phyloP scores from a whole-genome alignment of 2,113 vertebrate species.

The Kryptolebias marmoratus region DNA sequence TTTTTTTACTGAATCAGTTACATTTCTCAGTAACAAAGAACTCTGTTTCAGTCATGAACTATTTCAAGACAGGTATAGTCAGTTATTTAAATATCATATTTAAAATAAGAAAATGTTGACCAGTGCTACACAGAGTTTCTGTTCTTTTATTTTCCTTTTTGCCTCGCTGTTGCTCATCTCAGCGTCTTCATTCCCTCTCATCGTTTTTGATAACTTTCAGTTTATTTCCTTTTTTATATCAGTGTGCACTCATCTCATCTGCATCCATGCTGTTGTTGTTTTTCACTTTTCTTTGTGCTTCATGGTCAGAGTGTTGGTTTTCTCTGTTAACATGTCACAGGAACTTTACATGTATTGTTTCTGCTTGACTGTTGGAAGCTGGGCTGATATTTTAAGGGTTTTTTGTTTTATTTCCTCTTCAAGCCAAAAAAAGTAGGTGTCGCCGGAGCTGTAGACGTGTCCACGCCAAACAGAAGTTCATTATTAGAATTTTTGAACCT shows the following conservation, averaged over 20 bases:
- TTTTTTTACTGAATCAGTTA: conserved; percentile 3
- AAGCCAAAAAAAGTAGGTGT: background rate
- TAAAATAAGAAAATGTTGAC: background rate
- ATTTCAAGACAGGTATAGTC: background rate
- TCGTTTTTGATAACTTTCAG: background rate
- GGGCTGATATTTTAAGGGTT: background rate
- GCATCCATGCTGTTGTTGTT: background rate
- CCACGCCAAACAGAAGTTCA: background rate
- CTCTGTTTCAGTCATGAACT: background rate
- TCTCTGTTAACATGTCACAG: background rate
- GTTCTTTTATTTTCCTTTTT: conserved; percentile 8
- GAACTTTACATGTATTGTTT: background rate
- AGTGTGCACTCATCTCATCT: background rate
- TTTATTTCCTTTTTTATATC: conserved; percentile 5
- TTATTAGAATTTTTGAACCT: background rate
- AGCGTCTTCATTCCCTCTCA: background rate
- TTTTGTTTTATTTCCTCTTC: background rate
- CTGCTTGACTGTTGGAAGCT: background rate
- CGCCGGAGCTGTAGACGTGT: background rate
- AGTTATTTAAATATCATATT: background rate
- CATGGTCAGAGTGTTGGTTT: conserved; percentile 14
- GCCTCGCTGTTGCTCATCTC: background rate
- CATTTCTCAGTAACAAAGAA: background rate
- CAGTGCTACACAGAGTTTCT: background rate
- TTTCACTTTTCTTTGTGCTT: conserved; percentile 11